Conservation (phyloP, 2,888 invertebrate species). For the Suillia variegata region DNA sequence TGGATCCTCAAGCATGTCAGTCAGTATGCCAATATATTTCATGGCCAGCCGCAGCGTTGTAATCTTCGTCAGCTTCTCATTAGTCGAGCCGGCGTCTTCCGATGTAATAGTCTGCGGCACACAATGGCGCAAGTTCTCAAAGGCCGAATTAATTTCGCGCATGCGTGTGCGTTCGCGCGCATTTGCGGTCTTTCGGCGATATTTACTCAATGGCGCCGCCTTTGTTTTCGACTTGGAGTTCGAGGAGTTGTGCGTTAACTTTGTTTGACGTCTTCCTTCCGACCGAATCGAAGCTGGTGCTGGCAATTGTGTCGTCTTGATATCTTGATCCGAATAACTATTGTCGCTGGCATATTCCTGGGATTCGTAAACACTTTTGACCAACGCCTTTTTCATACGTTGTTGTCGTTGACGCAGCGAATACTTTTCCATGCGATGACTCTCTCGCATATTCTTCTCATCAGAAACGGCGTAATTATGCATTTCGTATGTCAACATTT, state of each 20-base stretch:
- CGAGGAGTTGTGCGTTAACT: no score
- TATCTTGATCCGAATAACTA: no score
- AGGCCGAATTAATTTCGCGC: conserved; percentile 89
- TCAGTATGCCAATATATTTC: conserved; percentile 81
- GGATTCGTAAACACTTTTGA: conserved; percentile 50
- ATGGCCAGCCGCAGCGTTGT: conserved; percentile 85
- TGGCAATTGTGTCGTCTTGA: not conserved
- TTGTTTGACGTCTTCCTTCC: conserved; percentile 17
- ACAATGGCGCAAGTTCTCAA: conserved; percentile 78
- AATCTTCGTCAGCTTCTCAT: conserved; percentile 87
- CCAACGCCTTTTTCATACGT: conserved; percentile 62
- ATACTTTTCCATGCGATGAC: conserved; percentile 65
- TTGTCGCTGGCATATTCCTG: conserved; percentile 26
- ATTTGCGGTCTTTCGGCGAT: conserved; percentile 88
- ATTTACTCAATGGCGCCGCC: conserved; percentile 82
- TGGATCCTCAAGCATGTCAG: conserved; percentile 67
- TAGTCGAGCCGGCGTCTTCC: conserved; percentile 62
- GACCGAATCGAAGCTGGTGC: not conserved
- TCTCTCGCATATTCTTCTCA: conserved; percentile 25
- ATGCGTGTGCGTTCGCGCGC: conserved; percentile 85
- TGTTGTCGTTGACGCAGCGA: conserved; percentile 71
- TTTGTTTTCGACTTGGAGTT: conserved; percentile 65
- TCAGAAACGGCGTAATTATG: conserved; percentile 44
- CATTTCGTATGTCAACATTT: conserved; percentile 42
- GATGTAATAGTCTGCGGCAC: conserved; percentile 67